Conservation (phyloP, 1,140 invertebrate species). For the Yoshiicerus persimilis region DNA sequence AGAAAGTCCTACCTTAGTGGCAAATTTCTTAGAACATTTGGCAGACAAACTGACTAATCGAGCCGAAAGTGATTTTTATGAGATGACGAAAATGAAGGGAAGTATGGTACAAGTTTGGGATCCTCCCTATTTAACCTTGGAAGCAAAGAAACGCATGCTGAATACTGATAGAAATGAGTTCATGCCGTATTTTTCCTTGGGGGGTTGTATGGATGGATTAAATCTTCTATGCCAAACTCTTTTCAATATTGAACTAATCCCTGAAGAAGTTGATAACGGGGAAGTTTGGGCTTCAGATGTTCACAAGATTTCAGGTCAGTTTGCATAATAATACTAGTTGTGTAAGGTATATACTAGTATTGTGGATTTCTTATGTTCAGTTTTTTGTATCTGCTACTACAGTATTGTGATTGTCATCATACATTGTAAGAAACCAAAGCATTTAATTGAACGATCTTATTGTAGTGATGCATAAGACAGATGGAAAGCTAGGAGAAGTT, state of each 20-base stretch:
- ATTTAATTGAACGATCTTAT: too few species aligned
- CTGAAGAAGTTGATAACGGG: slow-evolving; percentile 69
- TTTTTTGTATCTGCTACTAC: too few species aligned
- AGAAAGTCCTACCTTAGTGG: slow-evolving; percentile 74
- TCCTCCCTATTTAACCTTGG: slow-evolving; percentile 74
- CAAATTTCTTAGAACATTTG: slow-evolving; percentile 76
- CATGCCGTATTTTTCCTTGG: slow-evolving; percentile 88
- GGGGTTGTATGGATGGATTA: slow-evolving; percentile 93
- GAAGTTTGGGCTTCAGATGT: slow-evolving; percentile 86
- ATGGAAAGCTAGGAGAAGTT: slow-evolving; percentile 85
- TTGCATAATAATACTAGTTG: neutral
- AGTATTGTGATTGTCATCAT: neutral
- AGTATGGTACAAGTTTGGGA: slow-evolving; percentile 71
- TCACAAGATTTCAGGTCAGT: slow-evolving; percentile 74
- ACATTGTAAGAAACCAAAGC: too few species aligned
- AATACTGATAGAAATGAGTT: slow-evolving; percentile 69
- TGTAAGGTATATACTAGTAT: neutral
- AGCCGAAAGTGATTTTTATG: slow-evolving; percentile 69
- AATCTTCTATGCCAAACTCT: slow-evolving; percentile 79
- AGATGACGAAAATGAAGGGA: slow-evolving; percentile 74
- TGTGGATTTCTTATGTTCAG: too few species aligned
- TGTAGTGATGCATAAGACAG: slow-evolving; percentile 69
- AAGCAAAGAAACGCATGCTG: slow-evolving; percentile 69
- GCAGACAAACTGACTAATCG: slow-evolving; percentile 65
- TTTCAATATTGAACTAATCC: slow-evolving; percentile 75